A percentile compares a stretch with the other conserved stretches of the same genome.
Evolutionary conservation across 2,113 vertebrate genomes (phyloP).

Genomic region (Muscicapa adusta): DNA sequence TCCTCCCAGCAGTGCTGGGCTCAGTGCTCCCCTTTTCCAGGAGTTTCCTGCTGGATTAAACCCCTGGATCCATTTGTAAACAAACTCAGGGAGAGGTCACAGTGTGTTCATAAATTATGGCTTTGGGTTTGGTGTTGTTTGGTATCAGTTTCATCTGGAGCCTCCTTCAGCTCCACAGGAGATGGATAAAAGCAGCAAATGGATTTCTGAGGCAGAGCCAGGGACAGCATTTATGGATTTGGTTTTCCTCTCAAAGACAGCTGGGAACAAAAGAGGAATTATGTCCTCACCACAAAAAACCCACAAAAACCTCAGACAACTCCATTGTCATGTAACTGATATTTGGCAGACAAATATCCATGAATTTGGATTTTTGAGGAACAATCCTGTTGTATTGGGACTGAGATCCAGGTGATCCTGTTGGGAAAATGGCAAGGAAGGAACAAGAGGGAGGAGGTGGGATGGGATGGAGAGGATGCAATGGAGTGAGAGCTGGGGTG

Average conservation of each 20-base stretch:
- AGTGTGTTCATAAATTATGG: accelerated
- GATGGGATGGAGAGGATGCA: neutral
- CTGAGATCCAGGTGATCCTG: accelerated
- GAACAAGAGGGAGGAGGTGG: neutral
- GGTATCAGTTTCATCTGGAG: neutral
- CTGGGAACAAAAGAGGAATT: neutral
- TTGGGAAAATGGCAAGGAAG: neutral
- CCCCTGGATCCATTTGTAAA: neutral
- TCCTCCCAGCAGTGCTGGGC: neutral
- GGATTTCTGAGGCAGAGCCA: neutral
- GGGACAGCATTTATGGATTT: neutral
- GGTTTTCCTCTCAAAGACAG: neutral
- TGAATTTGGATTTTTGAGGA: neutral
- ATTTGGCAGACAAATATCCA: neutral
- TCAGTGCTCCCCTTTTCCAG: neutral
- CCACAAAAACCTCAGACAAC: neutral
- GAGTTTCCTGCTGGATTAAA: neutral
- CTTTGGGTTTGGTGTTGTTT: neutral
- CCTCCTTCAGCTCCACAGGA: neutral
- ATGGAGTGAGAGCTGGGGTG: neutral
- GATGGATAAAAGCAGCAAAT: neutral
- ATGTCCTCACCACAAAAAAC: neutral
- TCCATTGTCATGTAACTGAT: neutral
- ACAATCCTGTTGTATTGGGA: accelerated
- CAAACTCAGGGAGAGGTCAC: neutral